Evolutionary conservation across 1,140 invertebrate genomes (phyloP).

Genomic region (Marisa cornuarietis): DNA sequence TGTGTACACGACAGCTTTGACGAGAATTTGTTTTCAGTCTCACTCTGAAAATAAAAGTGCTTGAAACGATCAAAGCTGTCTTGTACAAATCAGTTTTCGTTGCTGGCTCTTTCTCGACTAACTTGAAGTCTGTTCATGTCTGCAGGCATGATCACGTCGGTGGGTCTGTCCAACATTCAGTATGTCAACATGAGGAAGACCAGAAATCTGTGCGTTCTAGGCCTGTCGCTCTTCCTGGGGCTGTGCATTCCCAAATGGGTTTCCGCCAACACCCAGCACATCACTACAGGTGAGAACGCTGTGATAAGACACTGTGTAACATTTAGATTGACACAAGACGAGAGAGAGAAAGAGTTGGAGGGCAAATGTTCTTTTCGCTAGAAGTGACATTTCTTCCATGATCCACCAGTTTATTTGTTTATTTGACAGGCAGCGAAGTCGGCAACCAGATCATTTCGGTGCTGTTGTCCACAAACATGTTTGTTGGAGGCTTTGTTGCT

Average conservation of each 20-base stretch:
- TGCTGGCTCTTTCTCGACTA: too few species aligned
- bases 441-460: conserved; percentile 52
- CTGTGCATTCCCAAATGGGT: conserved; percentile 80
- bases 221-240: conserved; percentile 88
- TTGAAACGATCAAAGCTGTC: too few species aligned
- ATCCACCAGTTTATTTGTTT: background rate
- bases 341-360: too few species aligned
- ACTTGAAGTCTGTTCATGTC: too few species aligned
- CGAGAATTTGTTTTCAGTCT: too few species aligned
- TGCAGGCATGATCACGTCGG: conserved; percentile 56
- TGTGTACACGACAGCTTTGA: too few species aligned
- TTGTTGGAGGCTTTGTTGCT: conserved; percentile 56
- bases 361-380: too few species aligned
- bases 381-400: background rate
- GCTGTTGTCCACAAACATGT: conserved; percentile 55
- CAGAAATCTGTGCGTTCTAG: conserved; percentile 84
- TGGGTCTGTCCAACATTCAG: conserved; percentile 79
- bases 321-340: too few species aligned
- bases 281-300: conserved; percentile 73
- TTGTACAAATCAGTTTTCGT: too few species aligned
- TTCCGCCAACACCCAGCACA: conserved; percentile 70
- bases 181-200: conserved; percentile 85
- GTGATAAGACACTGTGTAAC: background rate
- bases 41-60: too few species aligned
- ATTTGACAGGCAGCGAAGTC: conserved; percentile 42